phyloP scores from a whole-genome alignment of 2,888 invertebrate species.

The Leucophora obtusa region DNA sequence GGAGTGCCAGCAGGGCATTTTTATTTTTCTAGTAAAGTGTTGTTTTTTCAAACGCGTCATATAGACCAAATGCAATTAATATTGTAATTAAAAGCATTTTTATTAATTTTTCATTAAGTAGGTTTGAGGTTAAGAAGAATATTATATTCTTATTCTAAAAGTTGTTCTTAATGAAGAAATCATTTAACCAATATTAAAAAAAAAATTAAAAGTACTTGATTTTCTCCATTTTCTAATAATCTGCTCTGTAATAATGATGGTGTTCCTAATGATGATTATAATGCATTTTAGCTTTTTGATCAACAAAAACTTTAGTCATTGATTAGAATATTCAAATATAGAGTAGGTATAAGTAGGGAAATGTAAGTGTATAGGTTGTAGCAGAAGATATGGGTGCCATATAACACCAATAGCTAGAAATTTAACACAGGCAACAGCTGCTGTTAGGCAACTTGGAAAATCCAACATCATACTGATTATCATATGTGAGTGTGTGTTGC shows the following conservation, averaged over 20 bases:
- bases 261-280: conserved; percentile 50
- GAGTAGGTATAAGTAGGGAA: neutral
- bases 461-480: conserved; percentile 26
- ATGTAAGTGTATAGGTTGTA: neutral
- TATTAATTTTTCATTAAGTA: too few species aligned
- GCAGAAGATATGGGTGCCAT: conserved; percentile 30
- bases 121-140: too few species aligned
- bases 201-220: too few species aligned
- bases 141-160: too few species aligned
- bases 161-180: too few species aligned
- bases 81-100: too few species aligned
- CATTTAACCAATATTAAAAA: too few species aligned
- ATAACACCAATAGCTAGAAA: conserved; percentile 56
- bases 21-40: too few species aligned
- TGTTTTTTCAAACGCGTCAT: too few species aligned
- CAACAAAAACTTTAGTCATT: conserved; percentile 52
- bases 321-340: conserved; percentile 57
- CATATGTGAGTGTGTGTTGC: conserved; percentile 20
- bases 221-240: too few species aligned
- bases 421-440: conserved; percentile 14
- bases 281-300: conserved; percentile 50
- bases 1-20: too few species aligned
- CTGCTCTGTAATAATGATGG: neutral
- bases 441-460: neutral
- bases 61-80: too few species aligned